Base-by-base conservation (phyloP, 2,797 vertebrate species). In the Paedocypris micromegethes region DNA sequence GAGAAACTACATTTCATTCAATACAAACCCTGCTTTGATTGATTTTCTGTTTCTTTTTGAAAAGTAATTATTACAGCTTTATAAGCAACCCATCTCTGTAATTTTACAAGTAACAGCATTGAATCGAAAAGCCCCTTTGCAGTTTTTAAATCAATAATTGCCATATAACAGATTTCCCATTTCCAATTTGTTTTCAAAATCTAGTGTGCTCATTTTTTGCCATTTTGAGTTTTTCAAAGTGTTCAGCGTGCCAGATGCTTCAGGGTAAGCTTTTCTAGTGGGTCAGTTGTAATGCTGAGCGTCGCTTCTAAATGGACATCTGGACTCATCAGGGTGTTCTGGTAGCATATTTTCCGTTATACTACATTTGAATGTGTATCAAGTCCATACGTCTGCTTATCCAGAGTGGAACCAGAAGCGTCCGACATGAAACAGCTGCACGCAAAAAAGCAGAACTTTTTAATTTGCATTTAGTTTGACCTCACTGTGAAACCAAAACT, bases 361-460 rank as follows among this genome's bases (percentile, higher is more conserved):
- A 23, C 23, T 23, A 23, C 23, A 23, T 23, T 23, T 62, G 50
- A 63, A 45, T 56, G 40, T 23, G 23, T 3, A 1, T 70, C 42
- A 64, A 58, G 54, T 23, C 41, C 54, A 40, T 57, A 57, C 9
- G n/a, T 6, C 50, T 39, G 61, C 49, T 61, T 7, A 43, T 41
- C 3, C 43, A 55, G 38, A 51, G 37, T 58, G 60, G 37, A 70
- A 48, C 46, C 47, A 58, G 68, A 64, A 40, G 0, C 2, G 9
- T 39, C 9, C 51, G 47, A 70, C 46, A 50, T 6, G 64, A n/a
- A 70, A 37, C 47, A 46, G 53, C 60, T 70, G 60, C 68, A 64
- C 37, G 53, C 46, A 52, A 49, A 62, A 57, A 38, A 5, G 9
- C 42, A 64, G 37, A 64, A 37, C 46, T 57, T 9, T 57, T 39